Evolutionary conservation across 2,888 invertebrate genomes (phyloP).

Genomic region (Lamellibrachia satsuma): DNA sequence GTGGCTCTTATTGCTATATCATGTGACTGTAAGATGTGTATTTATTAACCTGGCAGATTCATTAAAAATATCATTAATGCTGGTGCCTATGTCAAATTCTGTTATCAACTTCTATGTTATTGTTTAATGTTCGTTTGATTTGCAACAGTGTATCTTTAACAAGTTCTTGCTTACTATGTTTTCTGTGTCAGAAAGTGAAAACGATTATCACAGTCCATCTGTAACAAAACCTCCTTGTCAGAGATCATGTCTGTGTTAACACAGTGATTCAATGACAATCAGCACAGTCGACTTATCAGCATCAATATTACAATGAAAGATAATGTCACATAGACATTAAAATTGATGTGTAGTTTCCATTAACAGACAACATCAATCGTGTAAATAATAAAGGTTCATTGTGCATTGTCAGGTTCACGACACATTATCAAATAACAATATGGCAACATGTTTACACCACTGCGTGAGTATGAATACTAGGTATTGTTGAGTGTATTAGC

Average conservation of each 20-base stretch:
- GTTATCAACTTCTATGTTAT: too few species aligned
- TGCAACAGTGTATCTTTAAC: too few species aligned
- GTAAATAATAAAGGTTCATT: background rate
- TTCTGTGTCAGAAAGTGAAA: too few species aligned
- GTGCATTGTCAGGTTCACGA: background rate
- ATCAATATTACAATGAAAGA: background rate
- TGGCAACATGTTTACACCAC: conserved; percentile 25
- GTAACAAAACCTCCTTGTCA: background rate
- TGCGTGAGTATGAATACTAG: background rate
- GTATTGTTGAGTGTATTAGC: too few species aligned
- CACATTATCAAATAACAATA: background rate
- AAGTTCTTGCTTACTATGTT: too few species aligned
- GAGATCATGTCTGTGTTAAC: background rate
- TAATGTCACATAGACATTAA: background rate
- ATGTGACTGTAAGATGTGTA: background rate
- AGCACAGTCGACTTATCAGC: background rate
- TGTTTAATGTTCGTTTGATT: too few species aligned
- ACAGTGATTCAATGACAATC: background rate
- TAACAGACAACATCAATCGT: background rate
- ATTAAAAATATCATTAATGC: background rate
- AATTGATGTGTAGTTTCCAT: background rate
- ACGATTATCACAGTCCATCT: background rate
- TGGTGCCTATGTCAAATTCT: too few species aligned
- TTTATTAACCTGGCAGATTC: background rate
- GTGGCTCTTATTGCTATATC: background rate